These are phyloP conservation scores for Bubo bubo DNA, from an alignment of 2,113 vertebrate genomes.

Conservation along the genomic window DNA sequence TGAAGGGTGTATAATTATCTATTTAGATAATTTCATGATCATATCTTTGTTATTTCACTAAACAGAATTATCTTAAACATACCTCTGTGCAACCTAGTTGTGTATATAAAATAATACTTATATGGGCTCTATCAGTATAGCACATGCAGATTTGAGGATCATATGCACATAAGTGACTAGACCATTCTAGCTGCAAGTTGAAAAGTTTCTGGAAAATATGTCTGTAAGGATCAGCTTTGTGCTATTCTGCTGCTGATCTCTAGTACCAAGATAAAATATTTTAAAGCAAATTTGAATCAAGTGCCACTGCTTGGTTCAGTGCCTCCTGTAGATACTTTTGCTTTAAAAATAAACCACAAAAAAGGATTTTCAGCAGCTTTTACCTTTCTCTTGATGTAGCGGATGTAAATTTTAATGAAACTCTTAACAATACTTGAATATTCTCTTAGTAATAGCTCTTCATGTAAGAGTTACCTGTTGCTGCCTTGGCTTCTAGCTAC, in stretches of 20 bases:
- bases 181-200: accelerated
- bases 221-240: background rate
- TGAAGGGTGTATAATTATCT: background rate
- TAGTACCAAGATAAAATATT: background rate
- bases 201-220: background rate
- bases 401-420: background rate
- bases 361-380: background rate
- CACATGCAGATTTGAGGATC: background rate
- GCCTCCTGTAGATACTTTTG: background rate
- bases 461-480: background rate
- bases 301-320: background rate
- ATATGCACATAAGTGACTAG: background rate
- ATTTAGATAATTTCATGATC: background rate
- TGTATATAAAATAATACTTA: background rate
- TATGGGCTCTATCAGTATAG: background rate
- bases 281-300: background rate
- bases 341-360: background rate
- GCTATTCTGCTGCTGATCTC: background rate
- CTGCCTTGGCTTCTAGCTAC: background rate
- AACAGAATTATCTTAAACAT: background rate
- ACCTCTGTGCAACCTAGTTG: background rate
- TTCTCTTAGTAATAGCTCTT: background rate
- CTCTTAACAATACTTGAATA: background rate
- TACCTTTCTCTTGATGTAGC: background rate
- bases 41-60: background rate